Base-by-base conservation (phyloP, 1,140 invertebrate genomes). In the Chionoecetes opilio region DNA sequence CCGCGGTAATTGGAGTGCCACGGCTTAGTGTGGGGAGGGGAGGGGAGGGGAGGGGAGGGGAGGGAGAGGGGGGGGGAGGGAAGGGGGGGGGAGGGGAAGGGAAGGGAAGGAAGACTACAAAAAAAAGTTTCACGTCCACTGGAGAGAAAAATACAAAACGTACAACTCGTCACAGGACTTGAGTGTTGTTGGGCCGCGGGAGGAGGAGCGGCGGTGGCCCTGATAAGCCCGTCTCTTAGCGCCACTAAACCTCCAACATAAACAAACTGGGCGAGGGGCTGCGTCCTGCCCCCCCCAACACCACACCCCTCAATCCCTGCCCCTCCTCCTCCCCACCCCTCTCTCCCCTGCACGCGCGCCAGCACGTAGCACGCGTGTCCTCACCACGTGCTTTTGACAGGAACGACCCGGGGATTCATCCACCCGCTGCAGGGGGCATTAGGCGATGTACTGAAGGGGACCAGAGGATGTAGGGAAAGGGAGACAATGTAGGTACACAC, bases 341-440 rank as follows among this genome's bases (percentile, higher is more conserved):
- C 21, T 26, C 6, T 11, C 34, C 82, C 91, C 75, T 84, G 88
- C 93, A 94, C 93, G 93, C 93, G 93, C 87, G 2, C 63, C 93
- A n/a, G 84, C 93, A 94, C 93, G 93, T 84, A 82, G 35, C 53
- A 63, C 93, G 93, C 93, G 93, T 94, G 93, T 94, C 93, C 6
- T 53, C 87, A 38, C 93, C 93, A 46, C 93, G 93, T 94, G 93
- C 37, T 90, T 37, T 29, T 94, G 93, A 94, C 93, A 94, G 93
- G 32, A 32, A 82, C 87, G 53, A 90, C 87, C 63, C 63, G 53
- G n/a, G 21, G n/a, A 5, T 53, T 9, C 32, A 46, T 32, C 53
- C 93, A 63, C 29, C 29, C 41, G 32, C 41, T 41, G 14, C 35
- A 35, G 92, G 92, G 37, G 38, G 84, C 41, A 53, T 38, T 29